A percentile compares a stretch with the other conserved stretches of the same genome.
Conservation (phyloP, 2,888 invertebrate species). For the Xylota sylvarum region DNA sequence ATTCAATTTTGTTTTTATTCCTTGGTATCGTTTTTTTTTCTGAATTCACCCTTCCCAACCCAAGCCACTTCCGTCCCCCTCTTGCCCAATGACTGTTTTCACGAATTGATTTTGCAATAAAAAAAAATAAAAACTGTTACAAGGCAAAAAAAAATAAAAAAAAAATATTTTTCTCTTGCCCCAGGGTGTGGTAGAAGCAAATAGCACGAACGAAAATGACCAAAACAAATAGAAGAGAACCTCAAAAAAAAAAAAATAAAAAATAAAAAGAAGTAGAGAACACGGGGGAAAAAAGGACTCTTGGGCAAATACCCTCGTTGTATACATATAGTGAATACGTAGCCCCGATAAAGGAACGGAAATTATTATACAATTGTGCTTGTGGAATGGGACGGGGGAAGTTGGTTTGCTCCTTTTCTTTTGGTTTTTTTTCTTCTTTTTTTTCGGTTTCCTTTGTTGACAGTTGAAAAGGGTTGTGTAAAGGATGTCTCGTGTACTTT, state of each 20-base stretch:
- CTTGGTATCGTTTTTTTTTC: constrained; percentile 10
- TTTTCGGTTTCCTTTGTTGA: constrained; percentile 57
- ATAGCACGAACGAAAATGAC: constrained; percentile 70
- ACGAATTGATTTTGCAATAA: constrained; percentile 70
- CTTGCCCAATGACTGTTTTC: constrained; percentile 39
- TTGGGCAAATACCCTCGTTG: constrained; percentile 41
- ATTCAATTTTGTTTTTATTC: constrained; percentile 58
- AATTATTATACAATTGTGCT: constrained; percentile 72
- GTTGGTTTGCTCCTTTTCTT: neutral
- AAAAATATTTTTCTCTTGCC: constrained; percentile 49
- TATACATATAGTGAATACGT: constrained; percentile 9
- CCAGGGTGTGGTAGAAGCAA: constrained; percentile 67
- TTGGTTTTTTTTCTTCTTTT: constrained; percentile 23
- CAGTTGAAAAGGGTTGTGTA: constrained; percentile 67
- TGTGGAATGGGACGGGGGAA: neutral
- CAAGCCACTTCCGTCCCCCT: neutral
- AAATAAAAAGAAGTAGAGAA: neutral
- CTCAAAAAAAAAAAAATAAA: constrained; percentile 8
- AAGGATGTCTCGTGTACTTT: constrained; percentile 65
- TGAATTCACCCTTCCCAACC: neutral
- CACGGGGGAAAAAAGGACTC: constrained; percentile 51
- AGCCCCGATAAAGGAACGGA: constrained; percentile 60
- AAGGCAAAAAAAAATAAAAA: constrained; percentile 40
- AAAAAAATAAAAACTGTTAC: constrained; percentile 53
- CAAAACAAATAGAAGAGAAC: constrained; percentile 66